Base-by-base conservation (phyloP, 2,797 vertebrate species). In the Tapera naevia region DNA sequence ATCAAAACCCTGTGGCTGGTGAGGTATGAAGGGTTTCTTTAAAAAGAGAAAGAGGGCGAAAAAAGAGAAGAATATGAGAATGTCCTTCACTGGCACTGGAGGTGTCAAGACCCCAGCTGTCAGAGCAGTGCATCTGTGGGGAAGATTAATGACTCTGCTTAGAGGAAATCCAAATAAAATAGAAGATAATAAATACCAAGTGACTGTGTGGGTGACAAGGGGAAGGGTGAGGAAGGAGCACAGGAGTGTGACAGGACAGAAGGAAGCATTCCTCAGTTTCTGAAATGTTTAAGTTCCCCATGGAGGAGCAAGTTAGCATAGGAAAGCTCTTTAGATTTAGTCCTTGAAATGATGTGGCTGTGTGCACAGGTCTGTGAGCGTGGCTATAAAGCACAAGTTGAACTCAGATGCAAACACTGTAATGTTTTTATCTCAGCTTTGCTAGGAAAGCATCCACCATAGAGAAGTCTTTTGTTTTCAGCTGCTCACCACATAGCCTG, bases 121-220 rank as follows among this genome's bases (percentile, higher is more conserved):
- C 97, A 98, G 94, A 87, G 84, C 95, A 65, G 76, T 83, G 24
- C 54, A 86, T 95, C 95, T 95, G 86, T 70, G 91, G 97, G 89
- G 89, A 98, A 98, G 98, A 98, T 98, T 97, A 98, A 98, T 97
- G 97, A 96, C 93, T 91, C 94, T 95, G 93, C 93, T 90, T 93
- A 97, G 76, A 94, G 94, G 97, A 97, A 97, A 96, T 87, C 82
- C 94, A 92, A 97, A 97, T 96, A 97, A 97, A 98, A 96, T 23
- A 93, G 95, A 97, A 95, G 95, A 96, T 96, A 97, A 97, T 97
- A 97, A 97, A 97, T 30, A 46, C 43, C 71, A 62, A 91, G 88
- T 15, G 94, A 91, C 81, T 64, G 91, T 22, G 32, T 93, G 87
- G 93, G 88, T 93, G 90, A 91, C 41, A 93, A 92, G 93, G 93